Conservation (phyloP, 2,888 invertebrate species). For the Amitus sp. region DNA sequence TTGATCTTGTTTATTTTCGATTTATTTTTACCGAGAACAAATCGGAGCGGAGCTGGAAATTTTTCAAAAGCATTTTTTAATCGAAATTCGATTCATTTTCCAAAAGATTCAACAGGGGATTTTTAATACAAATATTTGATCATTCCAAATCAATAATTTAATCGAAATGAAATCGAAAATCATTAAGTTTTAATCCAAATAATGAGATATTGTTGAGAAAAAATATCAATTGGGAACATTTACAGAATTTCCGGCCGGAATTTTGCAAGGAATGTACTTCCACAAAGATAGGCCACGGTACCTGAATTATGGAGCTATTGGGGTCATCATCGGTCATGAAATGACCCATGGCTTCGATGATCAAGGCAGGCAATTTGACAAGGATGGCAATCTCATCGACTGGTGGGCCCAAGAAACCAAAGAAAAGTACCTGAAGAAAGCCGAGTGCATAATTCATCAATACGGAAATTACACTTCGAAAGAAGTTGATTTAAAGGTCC, state of each 20-base stretch:
- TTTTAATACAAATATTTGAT: too few relatives aligned
- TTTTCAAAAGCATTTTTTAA: too few relatives aligned
- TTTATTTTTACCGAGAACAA: too few relatives aligned
- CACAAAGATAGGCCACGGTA: conserved; percentile 87
- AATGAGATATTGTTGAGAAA: too few relatives aligned
- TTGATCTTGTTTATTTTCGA: too few relatives aligned
- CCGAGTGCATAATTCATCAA: conserved; percentile 91
- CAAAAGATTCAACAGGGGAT: too few relatives aligned
- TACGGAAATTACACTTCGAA: conserved; percentile 89
- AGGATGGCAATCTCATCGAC: conserved; percentile 88
- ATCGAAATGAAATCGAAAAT: too few relatives aligned
- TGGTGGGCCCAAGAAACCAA: conserved; percentile 93
- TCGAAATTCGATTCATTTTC: too few relatives aligned
- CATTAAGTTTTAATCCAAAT: too few relatives aligned
- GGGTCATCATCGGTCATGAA: conserved; percentile 91
- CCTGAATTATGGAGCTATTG: conserved; percentile 92
- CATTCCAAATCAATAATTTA: too few relatives aligned
- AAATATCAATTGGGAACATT: too few relatives aligned
- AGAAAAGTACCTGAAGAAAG: conserved; percentile 82
- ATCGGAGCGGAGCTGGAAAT: too few relatives aligned
- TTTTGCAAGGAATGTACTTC: conserved; percentile 92
- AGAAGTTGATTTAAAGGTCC: conserved; percentile 79
- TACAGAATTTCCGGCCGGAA: conserved; percentile 92
- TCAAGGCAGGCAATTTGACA: conserved; percentile 90
- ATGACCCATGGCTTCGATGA: conserved; percentile 93